Base-by-base conservation (phyloP, 2,888 invertebrate genomes). In the Antheraea assamensis region DNA sequence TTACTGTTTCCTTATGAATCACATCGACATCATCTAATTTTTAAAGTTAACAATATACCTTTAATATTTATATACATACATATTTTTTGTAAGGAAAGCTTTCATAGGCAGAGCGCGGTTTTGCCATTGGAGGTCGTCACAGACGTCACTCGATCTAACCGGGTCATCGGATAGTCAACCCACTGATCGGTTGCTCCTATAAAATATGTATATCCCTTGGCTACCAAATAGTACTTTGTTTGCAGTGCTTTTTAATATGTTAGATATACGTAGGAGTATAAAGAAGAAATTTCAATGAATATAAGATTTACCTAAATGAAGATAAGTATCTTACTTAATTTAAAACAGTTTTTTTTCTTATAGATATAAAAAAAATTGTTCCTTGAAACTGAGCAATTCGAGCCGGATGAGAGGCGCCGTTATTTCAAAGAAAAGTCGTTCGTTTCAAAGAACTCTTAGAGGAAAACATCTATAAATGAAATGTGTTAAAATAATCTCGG, bases 111-210 rank as follows among this genome's bases (percentile, higher is more conserved):
- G 80, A 76, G 75, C 79, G 77, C 77, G 76, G 80, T 78, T 76
- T 68, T 78, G 77, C 76, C 73, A 76, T 75, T 79, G 82, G 88
- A 92, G 92, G 92, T 90, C 91, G 85, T 74, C 31, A 79, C 75
- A 80, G 83, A 92, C 92, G 92, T 92, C 92, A 93, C 79, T 78
- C 77, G 27, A 15, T 78, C 82, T 86, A 90, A 90, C 88, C 90
- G 83, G 90, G 90, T 89, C 89, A 90, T 83, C 83, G 79, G 78
- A 79, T 83, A 83, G 78, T 78, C 80, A 83, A 78, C 80, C 75
- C 68, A 73, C 78, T 79, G 78, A 80, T 35, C 35, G 31, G 35
- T 21, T 68, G 21, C 79, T 78, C 77, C 75, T 55, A 73, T 76
- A 78, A 73, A 80, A 80, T 73, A 68, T 73, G 66, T 31, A 74